A percentile compares a stretch with the other conserved stretches of the same genome.
Conservation (phyloP, 2,888 invertebrate genomes). For the Lasioglossum villosulum region DNA sequence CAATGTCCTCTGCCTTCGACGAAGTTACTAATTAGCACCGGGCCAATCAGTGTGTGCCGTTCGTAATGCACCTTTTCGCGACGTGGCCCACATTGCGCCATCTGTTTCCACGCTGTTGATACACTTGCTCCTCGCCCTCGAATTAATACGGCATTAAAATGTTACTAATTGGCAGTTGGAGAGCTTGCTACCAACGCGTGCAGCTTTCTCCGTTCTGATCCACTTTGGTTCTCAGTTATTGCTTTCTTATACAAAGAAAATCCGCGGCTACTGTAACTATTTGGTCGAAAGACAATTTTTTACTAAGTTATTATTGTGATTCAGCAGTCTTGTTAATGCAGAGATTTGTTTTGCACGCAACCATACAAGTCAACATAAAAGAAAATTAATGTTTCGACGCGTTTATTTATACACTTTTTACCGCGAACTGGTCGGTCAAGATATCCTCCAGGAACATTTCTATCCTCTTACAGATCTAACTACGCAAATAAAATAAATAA, state of each 20-base stretch:
- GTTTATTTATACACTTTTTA: neutral
- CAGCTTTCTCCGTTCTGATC: neutral
- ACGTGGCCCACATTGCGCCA: neutral
- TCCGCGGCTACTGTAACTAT: neutral
- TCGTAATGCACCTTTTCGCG: neutral
- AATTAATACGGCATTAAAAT: neutral
- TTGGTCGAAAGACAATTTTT: neutral
- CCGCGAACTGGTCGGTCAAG: neutral
- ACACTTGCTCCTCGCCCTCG: neutral
- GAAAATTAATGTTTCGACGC: neutral
- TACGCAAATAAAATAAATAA: neutral
- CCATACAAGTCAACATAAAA: neutral
- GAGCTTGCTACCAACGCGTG: neutral
- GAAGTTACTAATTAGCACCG: slow-evolving; percentile 22
- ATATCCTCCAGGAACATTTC: neutral
- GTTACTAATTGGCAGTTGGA: neutral
- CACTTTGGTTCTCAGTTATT: neutral
- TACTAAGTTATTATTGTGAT: neutral
- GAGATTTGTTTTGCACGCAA: neutral
- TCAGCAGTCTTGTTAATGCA: neutral
- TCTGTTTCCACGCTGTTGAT: neutral
- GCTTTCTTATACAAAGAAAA: neutral
- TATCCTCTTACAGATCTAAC: neutral
- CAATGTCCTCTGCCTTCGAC: neutral
- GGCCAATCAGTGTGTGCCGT: neutral